Base-by-base conservation (phyloP, 64 coral and sea anemone genomes). In the Dendrophyllia cribrosa region DNA sequence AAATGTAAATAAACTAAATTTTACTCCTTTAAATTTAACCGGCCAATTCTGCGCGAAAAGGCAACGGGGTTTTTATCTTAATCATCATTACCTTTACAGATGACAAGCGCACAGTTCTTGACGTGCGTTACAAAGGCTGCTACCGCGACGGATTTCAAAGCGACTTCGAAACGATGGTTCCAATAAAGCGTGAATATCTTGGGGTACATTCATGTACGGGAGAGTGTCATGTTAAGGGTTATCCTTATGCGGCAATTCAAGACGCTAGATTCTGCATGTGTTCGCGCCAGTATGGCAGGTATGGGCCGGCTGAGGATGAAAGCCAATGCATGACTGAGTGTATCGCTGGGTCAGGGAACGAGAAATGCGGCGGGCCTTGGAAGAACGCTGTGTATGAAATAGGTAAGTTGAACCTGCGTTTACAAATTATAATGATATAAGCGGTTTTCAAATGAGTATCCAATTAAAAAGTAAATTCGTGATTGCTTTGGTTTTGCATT, bases 211-310 rank as follows among this genome's bases (percentile, higher is more conserved):
- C 73, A 12, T 90, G 88, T 9, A 16, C 77, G 10, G 62, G 25
- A 4, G 62, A 63, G 19, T 90, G 88, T 58, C 77, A 68, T 5
- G 20, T 68, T 43, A n/a, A 71, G 7, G 66, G 17, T 12, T 90
- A 78, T 75, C 34, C 20, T 17, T 82, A 56, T 58, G 76, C 75
- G 5, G 88, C 73, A 3, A 49, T 90, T 70, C 88, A 77, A 66
- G 56, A 81, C 12, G 88, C 60, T 21, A 69, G 51, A 76, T 90
- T 78, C 65, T 90, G 88, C 64, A 81, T 70, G 76, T 90, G 88
- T 15, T 59, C 76, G 21, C 76, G 12, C 2, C 52, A 79, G 7
- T 14, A 17, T 34, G 17, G 76, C 24, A 22, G 21, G 22, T 79
- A 79, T 26, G 76, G 51, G 43, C 5, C 52, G 52, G 76, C 76